Percentiles rank a stretch among this genome's conserved stretches.
Evolutionary conservation across 2,888 invertebrate species (phyloP).

Genomic region (Nymphalis urticae): DNA sequence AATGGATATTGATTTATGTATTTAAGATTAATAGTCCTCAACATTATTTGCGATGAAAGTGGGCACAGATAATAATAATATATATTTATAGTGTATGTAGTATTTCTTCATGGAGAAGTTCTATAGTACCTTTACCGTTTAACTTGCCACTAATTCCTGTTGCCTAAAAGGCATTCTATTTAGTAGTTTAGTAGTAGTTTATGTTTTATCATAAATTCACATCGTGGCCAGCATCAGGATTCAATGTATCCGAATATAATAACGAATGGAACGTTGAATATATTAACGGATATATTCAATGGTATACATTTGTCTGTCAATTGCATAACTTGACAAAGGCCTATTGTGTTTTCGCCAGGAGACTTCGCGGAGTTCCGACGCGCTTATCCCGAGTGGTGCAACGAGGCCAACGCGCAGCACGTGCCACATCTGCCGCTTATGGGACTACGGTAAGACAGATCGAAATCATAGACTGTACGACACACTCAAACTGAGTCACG

Average conservation of each 20-base stretch:
- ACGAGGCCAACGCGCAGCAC: constrained; percentile 87
- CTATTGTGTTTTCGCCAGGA: constrained; percentile 82
- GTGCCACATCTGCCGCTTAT: constrained; percentile 81
- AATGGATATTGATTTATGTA: no score
- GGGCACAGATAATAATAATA: no score
- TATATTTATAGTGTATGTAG: no score
- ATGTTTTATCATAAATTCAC: no score
- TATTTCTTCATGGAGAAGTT: no score
- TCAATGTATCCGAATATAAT: background rate
- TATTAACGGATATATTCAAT: background rate
- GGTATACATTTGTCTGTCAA: background rate
- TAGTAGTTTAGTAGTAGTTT: no score
- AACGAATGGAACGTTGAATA: background rate
- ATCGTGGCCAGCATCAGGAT: background rate
- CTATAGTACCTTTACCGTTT: no score
- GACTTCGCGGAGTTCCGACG: constrained; percentile 92
- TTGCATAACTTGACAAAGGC: constrained; percentile 6
- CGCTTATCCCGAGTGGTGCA: constrained; percentile 95
- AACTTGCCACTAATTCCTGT: no score
- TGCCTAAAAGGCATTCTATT: no score
- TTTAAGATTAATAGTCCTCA: no score
- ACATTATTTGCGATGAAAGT: no score
- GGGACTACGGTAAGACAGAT: constrained; percentile 69
- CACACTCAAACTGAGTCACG: background rate
- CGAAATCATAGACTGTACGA: constrained; percentile 1